A percentile compares a stretch with the other conserved stretches of the same genome.
Conservation (phyloP, 2,888 invertebrate genomes). For the Anticlea derivata region DNA sequence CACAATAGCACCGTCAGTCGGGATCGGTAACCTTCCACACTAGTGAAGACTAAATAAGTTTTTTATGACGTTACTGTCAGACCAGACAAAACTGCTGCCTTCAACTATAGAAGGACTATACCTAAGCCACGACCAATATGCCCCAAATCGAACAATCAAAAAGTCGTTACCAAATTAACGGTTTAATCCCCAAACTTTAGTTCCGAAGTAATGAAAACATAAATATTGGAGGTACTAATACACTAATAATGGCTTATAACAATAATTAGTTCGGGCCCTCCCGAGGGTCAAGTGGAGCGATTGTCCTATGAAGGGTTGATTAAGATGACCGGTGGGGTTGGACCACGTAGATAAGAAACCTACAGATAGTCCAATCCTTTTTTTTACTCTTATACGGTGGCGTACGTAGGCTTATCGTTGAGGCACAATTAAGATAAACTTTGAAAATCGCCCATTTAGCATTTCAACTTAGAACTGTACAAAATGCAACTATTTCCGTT, state of each 20-base stretch:
- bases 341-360: slow-evolving; percentile 26
- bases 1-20: no score
- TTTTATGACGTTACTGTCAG: no score
- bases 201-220: slow-evolving; percentile 52
- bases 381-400: slow-evolving; percentile 14
- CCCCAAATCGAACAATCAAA: slow-evolving; percentile 24
- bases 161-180: slow-evolving; percentile 29
- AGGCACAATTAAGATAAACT: no score
- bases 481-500: no score
- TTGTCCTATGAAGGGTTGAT: slow-evolving; percentile 81
- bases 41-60: no score
- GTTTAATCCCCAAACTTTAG: slow-evolving; percentile 16
- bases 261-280: slow-evolving; percentile 72
- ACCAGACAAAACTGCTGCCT: no score
- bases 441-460: no score
- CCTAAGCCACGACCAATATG: slow-evolving; percentile 2
- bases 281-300: slow-evolving; percentile 73
- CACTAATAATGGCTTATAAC: slow-evolving; percentile 75
- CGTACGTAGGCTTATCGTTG: no score
- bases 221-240: slow-evolving; percentile 63
- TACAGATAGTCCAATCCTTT: slow-evolving; percentile 28
- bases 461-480: no score
- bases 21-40: no score
- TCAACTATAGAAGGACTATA: neutral
- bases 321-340: slow-evolving; percentile 74